phyloP scores from a whole-genome alignment of 2,113 vertebrate species.

The Chloropsis cyanopogon region DNA sequence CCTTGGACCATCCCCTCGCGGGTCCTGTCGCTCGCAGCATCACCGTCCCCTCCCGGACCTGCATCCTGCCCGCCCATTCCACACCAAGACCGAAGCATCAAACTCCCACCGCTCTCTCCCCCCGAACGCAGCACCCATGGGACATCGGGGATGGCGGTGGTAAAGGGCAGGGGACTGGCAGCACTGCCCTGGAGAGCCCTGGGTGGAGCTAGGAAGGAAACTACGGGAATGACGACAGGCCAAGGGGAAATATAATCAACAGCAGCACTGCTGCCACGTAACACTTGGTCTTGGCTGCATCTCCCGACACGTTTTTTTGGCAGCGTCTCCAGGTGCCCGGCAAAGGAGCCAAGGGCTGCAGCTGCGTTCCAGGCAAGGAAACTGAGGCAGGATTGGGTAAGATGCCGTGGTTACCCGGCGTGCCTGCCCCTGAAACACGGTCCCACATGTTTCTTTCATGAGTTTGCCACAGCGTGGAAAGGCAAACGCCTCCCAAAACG shows the following conservation, averaged over 20 bases:
- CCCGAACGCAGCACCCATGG: not conserved
- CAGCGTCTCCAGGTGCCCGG: not conserved
- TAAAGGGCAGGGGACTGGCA: not conserved
- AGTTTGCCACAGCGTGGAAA: not conserved
- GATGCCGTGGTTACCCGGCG: not conserved
- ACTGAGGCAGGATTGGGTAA: not conserved
- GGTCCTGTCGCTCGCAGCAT: not conserved
- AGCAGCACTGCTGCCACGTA: not conserved
- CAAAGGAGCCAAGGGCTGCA: not conserved
- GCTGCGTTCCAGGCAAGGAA: not conserved
- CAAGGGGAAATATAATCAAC: not conserved
- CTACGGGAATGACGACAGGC: not conserved
- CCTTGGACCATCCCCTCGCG: not conserved
- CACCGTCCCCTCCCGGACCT: not conserved
- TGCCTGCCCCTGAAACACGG: not conserved
- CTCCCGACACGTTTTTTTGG: not conserved
- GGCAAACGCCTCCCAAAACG: fast-evolving
- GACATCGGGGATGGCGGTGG: not conserved
- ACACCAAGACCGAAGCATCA: not conserved
- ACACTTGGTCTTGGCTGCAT: not conserved
- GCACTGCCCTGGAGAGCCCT: not conserved
- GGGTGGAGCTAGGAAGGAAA: conserved; percentile 16
- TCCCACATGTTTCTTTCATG: not conserved
- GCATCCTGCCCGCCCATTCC: not conserved
- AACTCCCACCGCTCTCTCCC: not conserved